These are phyloP conservation scores for Dorcus parallelipipedus DNA, from an alignment of 2,888 invertebrate genomes.

Conservation along the genomic window DNA sequence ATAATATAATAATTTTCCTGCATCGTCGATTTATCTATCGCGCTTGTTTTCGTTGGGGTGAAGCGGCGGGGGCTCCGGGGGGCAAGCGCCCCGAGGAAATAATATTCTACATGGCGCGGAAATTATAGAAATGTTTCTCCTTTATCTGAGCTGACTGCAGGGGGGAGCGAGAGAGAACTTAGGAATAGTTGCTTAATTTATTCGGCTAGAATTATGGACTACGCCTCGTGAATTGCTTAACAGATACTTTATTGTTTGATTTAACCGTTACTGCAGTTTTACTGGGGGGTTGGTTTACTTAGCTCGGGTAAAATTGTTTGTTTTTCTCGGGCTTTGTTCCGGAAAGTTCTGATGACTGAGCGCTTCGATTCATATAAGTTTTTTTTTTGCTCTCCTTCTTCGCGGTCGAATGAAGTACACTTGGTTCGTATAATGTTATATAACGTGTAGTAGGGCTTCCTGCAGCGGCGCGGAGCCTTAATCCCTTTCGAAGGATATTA, in stretches of 20 bases:
- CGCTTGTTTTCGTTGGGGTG: neutral
- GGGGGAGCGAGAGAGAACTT: slow-evolving; percentile 14
- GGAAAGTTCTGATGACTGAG: too few relatives aligned
- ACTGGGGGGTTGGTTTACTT: too few relatives aligned
- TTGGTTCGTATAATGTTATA: too few relatives aligned
- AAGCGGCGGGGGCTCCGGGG: neutral
- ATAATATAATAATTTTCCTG: neutral
- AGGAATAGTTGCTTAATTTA: slow-evolving; percentile 28
- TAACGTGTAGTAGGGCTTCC: too few relatives aligned
- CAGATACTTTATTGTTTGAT: slow-evolving; percentile 21
- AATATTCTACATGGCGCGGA: slow-evolving; percentile 32
- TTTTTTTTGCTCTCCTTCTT: too few relatives aligned
- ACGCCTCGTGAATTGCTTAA: slow-evolving; percentile 20
- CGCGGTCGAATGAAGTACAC: too few relatives aligned
- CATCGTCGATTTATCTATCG: neutral
- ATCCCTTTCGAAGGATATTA: too few relatives aligned
- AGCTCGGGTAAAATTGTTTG: too few relatives aligned
- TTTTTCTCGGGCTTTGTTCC: too few relatives aligned
- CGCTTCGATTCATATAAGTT: too few relatives aligned
- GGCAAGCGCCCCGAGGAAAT: slow-evolving; percentile 15
- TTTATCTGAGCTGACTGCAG: slow-evolving; percentile 29
- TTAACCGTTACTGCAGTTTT: slow-evolving; percentile 9
- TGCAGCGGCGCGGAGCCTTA: too few relatives aligned
- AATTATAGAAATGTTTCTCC: slow-evolving; percentile 37
- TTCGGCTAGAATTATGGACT: slow-evolving; percentile 26